These are phyloP conservation scores for Daubentonia madagascariensis DNA, from an alignment of 2,113 vertebrate species.

Conservation along the genomic window DNA sequence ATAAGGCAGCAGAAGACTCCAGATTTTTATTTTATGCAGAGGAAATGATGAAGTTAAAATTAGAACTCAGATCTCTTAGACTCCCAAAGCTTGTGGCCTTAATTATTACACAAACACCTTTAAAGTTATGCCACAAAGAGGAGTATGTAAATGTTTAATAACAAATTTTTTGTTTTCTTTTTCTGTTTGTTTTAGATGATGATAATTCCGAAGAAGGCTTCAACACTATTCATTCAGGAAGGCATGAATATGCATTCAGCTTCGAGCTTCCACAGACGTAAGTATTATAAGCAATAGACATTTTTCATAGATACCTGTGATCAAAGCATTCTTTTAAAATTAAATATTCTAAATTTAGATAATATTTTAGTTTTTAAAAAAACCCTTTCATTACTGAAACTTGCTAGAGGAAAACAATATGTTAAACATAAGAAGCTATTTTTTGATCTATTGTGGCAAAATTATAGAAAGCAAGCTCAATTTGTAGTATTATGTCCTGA, in stretches of 20 bases:
- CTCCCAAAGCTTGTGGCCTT: background rate
- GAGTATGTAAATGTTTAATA: background rate
- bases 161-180: background rate
- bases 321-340: background rate
- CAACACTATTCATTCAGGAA: conserved; percentile 97
- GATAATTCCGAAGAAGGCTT: conserved; percentile 98
- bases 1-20: background rate
- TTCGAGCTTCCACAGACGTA: conserved; percentile 99
- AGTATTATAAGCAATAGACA: conserved; percentile 73
- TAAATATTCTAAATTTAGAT: conserved; percentile 54
- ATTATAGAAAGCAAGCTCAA: background rate
- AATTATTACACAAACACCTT: background rate
- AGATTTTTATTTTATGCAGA: background rate
- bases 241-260: conserved; percentile 99
- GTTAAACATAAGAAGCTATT: conserved; percentile 78
- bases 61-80: background rate
- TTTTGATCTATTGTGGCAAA: conserved; percentile 52
- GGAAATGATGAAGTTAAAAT: background rate
- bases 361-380: conserved; percentile 70
- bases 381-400: conserved; percentile 82
- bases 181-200: conserved; percentile 88
- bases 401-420: conserved; percentile 68
- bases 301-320: background rate
- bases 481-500: background rate
- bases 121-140: background rate